Evolutionary conservation across 2,888 invertebrate genomes (phyloP), one percentile per base, ranked within the genome.

Genomic region (Ommatoiulus sabulosus): DNA sequence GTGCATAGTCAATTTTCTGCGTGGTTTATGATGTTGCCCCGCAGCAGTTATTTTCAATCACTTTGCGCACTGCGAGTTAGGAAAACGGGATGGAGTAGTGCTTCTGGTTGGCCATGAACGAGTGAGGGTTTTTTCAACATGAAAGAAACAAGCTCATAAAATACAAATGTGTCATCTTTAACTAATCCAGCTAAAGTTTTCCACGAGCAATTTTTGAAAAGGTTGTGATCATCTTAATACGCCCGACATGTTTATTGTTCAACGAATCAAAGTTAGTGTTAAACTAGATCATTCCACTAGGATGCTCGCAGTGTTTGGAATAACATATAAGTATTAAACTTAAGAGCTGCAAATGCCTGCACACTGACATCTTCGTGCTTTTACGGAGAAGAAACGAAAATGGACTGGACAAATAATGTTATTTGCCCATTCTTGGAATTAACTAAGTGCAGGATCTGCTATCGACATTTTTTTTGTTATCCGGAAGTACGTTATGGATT

Each of bases 181-280:
- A 20, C 72, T 24, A 72, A 10, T 15, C 4, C 72, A n/a, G 8
- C 72, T 72, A 12, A 8, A 72, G 24, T 72, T 72, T 72, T 72
- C 72, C 63, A 8, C 20, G 63, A 63, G 20, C 10, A 20, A n/a
- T 20, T 20, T 20, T 63, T 63, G n/a, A 20, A 63, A 63, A 63
- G n/a, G 63, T 63, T 20, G 20, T 20, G 20, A 20, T n/a, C 63
- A 63, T 63, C 20, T 24, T 52, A 52, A 52, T 15, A 52, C 15
- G 52, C 10, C 52, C n/a, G 24, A 24, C 72, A 72, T 72, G 24
- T 24, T 72, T 72, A 72, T 72, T 72, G 72, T 24, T 24, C 72
- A 72, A 72, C 72, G 72, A 72, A 72, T 72, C 72, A 72, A 72
- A 72, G 72, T 72, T 72, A 72, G 72, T 72, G 72, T 20, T 72